Evolutionary conservation across 2,888 invertebrate genomes (phyloP).

Genomic region (Standfussiana lucernea): DNA sequence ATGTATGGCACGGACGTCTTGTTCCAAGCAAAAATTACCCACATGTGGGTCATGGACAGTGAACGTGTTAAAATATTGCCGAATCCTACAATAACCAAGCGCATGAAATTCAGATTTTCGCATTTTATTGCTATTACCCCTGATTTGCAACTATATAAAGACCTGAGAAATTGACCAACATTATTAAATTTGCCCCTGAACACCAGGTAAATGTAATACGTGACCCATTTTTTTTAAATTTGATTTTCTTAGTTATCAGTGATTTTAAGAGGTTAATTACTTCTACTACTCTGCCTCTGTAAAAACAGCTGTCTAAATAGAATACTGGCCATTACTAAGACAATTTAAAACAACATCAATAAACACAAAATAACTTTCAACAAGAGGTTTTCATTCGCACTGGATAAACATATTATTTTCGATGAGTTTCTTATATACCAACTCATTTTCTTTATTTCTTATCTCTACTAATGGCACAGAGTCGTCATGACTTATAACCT

Average conservation of each 20-base stretch:
- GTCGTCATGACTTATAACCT: constrained; percentile 73
- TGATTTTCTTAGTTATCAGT: neutral
- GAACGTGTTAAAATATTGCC: constrained; percentile 6
- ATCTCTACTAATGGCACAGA: constrained; percentile 79
- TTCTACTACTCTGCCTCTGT: no score
- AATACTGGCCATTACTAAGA: no score
- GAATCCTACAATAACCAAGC: constrained; percentile 9
- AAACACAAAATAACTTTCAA: constrained; percentile 7
- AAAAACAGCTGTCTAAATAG: no score
- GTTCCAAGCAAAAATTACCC: no score
- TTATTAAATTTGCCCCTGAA: constrained; percentile 12
- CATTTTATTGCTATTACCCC: constrained; percentile 15
- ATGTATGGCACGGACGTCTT: no score
- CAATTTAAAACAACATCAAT: constrained; percentile 4
- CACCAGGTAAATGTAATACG: constrained; percentile 15
- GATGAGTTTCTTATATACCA: constrained; percentile 80
- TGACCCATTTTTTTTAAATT: neutral
- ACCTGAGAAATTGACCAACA: neutral
- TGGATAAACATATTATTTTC: constrained; percentile 69
- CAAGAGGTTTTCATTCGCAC: constrained; percentile 9
- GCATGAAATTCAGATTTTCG: constrained; percentile 7
- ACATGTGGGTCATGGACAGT: no score
- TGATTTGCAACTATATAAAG: neutral
- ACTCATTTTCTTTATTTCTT: constrained; percentile 73
- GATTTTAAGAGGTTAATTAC: no score